A percentile compares a stretch with the other conserved stretches of the same genome.
Conservation (phyloP, 2,888 invertebrate genomes). For the Andrena haemorrhoa region DNA sequence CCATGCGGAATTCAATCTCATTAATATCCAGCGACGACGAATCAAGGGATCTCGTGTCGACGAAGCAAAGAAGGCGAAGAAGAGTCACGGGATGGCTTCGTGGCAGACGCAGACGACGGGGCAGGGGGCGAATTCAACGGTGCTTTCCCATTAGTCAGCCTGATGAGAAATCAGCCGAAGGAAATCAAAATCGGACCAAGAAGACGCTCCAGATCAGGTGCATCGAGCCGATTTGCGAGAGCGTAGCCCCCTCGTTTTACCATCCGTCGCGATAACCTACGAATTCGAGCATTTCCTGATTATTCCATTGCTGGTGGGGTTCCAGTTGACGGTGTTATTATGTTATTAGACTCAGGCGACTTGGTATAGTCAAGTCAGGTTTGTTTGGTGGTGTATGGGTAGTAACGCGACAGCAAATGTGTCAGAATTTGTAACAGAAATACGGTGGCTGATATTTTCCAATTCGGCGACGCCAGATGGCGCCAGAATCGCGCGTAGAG, state of each 20-base stretch:
- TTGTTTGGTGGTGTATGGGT: slow-evolving; percentile 43
- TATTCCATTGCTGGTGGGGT: slow-evolving; percentile 22
- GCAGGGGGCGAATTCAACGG: slow-evolving; percentile 52
- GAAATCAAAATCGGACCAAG: slow-evolving; percentile 65
- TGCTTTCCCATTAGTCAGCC: slow-evolving; percentile 69
- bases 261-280: slow-evolving; percentile 18
- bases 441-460: too few relatives aligned
- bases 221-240: slow-evolving; percentile 43
- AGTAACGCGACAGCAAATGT: neutral
- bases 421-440: neutral
- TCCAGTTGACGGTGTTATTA: slow-evolving; percentile 72
- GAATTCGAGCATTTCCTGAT: slow-evolving; percentile 39
- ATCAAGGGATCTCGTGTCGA: slow-evolving; percentile 20
- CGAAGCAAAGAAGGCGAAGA: slow-evolving; percentile 35
- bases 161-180: slow-evolving; percentile 74
- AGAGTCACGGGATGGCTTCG: neutral
- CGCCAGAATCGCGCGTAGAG: too few relatives aligned
- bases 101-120: neutral
- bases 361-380: slow-evolving; percentile 74
- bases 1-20: slow-evolving; percentile 33
- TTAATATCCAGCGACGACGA: slow-evolving; percentile 46
- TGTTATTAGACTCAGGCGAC: slow-evolving; percentile 80
- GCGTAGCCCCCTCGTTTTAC: slow-evolving; percentile 10
- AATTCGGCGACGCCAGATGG: too few relatives aligned
- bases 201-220: slow-evolving; percentile 28